Base-by-base conservation (phyloP, 1,140 invertebrate genomes). In the Drosophila burlai region DNA sequence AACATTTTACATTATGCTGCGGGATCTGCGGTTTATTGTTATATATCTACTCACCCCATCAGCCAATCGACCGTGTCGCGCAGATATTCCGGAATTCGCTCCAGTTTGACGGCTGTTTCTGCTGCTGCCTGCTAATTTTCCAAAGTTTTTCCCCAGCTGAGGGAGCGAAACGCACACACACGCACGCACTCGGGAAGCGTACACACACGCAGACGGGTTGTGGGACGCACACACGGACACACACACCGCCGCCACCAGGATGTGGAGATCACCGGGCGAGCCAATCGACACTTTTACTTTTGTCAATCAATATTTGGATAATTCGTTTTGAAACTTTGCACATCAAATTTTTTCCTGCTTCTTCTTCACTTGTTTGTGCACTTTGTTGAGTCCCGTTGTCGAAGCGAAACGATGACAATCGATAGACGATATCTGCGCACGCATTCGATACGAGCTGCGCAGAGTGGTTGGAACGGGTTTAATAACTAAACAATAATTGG, bases 31-130 rank as follows among this genome's bases (percentile, higher is more conserved):
- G n/a, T 26, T 26, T 34, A 16, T 16, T 61, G 16, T 57, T 57
- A 40, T 57, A n/a, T n/a, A 3, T 34, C 50, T n/a, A 96, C 97
- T 97, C 94, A 99, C 98, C 98, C 98, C 97, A 99, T 98, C 96
- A 99, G 98, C 98, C 98, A 99, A 94, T 99, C 98, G 96, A 99
- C 98, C 94, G 98, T 99, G 95, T 99, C 98, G 95, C 98, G 97
- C 94, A 99, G 96, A 95, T 99, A 99, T 95, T 99, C 98, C 94
- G 98, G 98, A 97, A 99, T 95, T 94, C 97, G 98, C 96, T 99
- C 98, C 98, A 99, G 91, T 87, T 92, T 92, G 89, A 90, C 84
- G 85, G 83, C 63, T 82, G 74, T 73, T 75, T 66, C 40, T 83
- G 61, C 76, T 82, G 62, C 55, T 79, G 59, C 45, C 74, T 76